Conservation (phyloP, 2,113 vertebrate species). For the Ptyas mucosa region DNA sequence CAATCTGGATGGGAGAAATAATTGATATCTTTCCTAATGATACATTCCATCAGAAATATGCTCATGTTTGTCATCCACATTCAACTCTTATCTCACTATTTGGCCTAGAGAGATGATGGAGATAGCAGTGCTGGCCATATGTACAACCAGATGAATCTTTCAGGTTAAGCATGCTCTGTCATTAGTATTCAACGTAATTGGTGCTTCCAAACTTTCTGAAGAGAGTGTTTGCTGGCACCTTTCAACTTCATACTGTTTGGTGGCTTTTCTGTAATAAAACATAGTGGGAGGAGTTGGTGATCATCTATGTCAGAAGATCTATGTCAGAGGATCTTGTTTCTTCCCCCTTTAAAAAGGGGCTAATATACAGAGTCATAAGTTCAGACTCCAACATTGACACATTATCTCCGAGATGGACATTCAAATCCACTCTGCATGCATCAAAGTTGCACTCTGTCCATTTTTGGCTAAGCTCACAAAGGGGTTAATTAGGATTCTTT, state of each 20-base stretch:
- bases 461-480: neutral
- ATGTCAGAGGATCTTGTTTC: neutral
- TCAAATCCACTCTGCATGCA: neutral
- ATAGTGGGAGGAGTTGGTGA: neutral
- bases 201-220: neutral
- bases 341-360: neutral
- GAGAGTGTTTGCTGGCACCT: neutral
- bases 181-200: neutral
- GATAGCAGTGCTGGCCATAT: neutral
- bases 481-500: neutral
- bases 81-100: neutral
- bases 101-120: neutral
- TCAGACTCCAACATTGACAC: neutral
- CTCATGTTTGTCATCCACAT: neutral
- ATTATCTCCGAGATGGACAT: neutral
- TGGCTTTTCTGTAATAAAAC: neutral
- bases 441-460: neutral
- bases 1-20: neutral
- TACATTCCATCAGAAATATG: neutral
- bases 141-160: neutral
- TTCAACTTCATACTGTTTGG: neutral
- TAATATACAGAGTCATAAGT: neutral
- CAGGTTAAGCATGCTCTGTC: neutral
- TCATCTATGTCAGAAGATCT: neutral
- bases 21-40: neutral